Conservation (phyloP, 2,113 vertebrate genomes). For the Callaeas wilsoni region DNA sequence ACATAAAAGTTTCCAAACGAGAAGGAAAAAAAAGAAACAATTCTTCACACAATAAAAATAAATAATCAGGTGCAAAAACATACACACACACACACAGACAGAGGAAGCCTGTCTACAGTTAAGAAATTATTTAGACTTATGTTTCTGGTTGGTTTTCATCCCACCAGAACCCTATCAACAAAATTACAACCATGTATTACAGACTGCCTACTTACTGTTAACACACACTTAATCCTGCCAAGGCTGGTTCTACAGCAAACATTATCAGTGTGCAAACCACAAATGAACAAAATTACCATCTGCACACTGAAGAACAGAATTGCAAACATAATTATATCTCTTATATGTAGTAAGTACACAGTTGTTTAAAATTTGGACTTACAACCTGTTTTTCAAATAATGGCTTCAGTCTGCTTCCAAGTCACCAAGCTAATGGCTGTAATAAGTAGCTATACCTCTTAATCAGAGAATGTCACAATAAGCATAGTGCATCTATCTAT, state of each 20-base stretch:
- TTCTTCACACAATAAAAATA: not conserved
- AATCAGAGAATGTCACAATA: conserved; percentile 55
- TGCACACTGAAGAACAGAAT: conserved; percentile 27
- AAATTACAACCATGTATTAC: conserved; percentile 34
- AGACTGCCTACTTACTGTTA: conserved; percentile 31
- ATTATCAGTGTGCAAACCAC: conserved; percentile 30
- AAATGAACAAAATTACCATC: conserved; percentile 66
- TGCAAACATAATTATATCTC: conserved; percentile 57
- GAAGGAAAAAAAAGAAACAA: not conserved
- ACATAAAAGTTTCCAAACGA: not conserved
- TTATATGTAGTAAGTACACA: conserved; percentile 32
- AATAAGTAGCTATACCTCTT: conserved; percentile 52
- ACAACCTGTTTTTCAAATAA: conserved; percentile 45
- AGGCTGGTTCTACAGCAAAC: not conserved
- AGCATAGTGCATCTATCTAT: conserved; percentile 31
- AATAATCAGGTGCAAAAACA: not conserved
- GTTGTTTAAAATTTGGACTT: conserved; percentile 48
- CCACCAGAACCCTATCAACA: not conserved
- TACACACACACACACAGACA: not conserved
- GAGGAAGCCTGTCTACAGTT: not conserved
- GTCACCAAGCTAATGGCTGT: conserved; percentile 46
- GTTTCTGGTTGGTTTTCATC: conserved; percentile 6
- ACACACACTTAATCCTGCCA: conserved; percentile 40
- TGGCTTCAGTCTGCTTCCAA: conserved; percentile 37
- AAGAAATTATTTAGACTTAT: not conserved